These are phyloP conservation scores for Chrysaora quinquecirrha DNA, from an alignment of 30 jellyfish, hydroid and myxozoan genomes.

Conservation along the genomic window DNA sequence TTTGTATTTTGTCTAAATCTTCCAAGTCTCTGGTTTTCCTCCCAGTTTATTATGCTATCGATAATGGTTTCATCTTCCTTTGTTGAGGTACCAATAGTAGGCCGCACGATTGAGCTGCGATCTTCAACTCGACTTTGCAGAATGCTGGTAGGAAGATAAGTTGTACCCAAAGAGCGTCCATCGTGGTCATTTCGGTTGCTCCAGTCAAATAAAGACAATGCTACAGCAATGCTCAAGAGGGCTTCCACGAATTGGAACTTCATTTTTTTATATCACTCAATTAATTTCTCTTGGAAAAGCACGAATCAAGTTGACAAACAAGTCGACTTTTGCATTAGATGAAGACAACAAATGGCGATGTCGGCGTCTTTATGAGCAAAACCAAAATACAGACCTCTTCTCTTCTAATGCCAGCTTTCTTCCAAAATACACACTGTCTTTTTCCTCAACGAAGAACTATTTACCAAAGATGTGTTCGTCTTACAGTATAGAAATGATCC, in stretches of 20 bases:
- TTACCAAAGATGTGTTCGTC: too few species aligned
- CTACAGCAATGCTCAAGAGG: not conserved
- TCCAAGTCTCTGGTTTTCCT: constrained; percentile 31
- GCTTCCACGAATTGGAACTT: not conserved
- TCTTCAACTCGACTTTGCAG: not conserved
- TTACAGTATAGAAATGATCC: too few species aligned
- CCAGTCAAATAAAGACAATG: not conserved
- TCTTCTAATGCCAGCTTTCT: too few species aligned
- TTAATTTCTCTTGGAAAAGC: too few species aligned
- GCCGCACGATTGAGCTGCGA: not conserved
- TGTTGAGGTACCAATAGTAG: not conserved
- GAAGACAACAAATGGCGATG: not conserved
- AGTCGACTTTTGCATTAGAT: not conserved
- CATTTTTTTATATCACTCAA: not conserved
- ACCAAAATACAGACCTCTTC: not conserved
- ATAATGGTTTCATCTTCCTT: constrained; percentile 47
- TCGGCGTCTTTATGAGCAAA: not conserved
- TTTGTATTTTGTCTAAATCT: constrained; percentile 1
- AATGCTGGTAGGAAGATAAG: not conserved
- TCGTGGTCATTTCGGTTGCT: not conserved
- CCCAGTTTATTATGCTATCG: constrained; percentile 54
- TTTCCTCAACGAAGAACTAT: too few species aligned
- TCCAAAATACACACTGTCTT: too few species aligned
- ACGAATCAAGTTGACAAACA: not conserved
- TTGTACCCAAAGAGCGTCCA: not conserved